A percentile compares a stretch with the other conserved stretches of the same genome.
Evolutionary conservation across 2,113 vertebrate genomes (phyloP).

Genomic region (Cranoglanis bouderius): DNA sequence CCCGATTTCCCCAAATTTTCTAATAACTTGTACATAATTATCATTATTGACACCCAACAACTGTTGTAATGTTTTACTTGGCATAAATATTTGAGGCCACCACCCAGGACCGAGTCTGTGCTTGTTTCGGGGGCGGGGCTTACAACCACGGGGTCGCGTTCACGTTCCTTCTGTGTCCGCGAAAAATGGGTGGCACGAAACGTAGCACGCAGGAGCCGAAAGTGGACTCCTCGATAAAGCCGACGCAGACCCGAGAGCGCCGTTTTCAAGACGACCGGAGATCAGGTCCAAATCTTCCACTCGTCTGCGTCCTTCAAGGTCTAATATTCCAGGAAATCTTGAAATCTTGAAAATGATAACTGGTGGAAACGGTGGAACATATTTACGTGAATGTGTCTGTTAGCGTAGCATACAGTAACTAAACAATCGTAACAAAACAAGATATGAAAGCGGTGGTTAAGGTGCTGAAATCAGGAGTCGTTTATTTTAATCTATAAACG

Average conservation of each 20-base stretch:
- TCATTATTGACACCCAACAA: too few species aligned
- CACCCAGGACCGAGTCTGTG: neutral
- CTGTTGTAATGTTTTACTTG: neutral
- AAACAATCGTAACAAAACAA: neutral
- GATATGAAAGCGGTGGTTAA: neutral
- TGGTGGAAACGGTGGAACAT: neutral
- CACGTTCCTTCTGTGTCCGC: neutral
- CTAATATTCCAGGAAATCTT: neutral
- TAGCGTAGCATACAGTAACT: neutral
- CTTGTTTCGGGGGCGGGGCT: neutral
- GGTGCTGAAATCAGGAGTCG: neutral
- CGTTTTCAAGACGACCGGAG: too few species aligned
- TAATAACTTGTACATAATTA: too few species aligned
- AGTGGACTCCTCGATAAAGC: too few species aligned
- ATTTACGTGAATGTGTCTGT: neutral
- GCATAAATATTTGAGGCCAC: neutral
- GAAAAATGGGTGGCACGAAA: too few species aligned
- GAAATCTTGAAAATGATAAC: neutral
- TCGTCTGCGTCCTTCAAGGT: neutral
- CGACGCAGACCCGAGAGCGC: too few species aligned
- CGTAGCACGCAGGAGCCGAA: too few species aligned
- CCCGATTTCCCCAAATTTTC: too few species aligned
- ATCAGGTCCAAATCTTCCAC: neutral
- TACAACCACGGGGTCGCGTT: neutral
- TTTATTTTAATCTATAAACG: neutral